Evolutionary conservation across 2,797 vertebrate genomes (phyloP).

Genomic region (Ceryle rudis): DNA sequence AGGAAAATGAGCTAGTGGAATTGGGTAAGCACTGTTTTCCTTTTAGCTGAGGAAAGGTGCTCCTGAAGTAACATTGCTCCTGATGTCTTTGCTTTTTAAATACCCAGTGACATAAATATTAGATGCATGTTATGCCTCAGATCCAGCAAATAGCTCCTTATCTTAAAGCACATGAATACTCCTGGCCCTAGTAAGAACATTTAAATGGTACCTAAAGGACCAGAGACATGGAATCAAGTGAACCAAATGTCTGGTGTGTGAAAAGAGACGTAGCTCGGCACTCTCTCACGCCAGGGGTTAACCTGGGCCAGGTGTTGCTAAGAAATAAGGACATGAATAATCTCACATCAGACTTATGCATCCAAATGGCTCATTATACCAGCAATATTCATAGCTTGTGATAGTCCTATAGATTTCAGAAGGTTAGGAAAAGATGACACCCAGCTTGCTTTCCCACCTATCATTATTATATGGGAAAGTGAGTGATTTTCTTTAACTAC

Average conservation of each 20-base stretch:
- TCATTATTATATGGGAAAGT: constrained; percentile 72
- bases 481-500: constrained; percentile 49
- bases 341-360: constrained; percentile 31
- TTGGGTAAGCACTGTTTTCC: background rate
- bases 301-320: background rate
- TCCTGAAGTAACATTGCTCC: constrained; percentile 1
- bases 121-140: constrained; percentile 15
- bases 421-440: constrained; percentile 54
- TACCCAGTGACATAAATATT: constrained; percentile 40
- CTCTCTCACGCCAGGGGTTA: background rate
- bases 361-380: constrained; percentile 46
- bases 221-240: background rate
- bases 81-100: constrained; percentile 23
- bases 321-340: constrained; percentile 7
- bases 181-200: background rate
- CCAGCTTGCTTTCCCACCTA: constrained; percentile 62
- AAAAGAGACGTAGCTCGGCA: background rate
- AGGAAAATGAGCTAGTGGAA: constrained; percentile 17
- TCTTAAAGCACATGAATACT: background rate
- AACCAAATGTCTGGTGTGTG: background rate
- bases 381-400: constrained; percentile 34
- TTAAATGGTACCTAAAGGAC: background rate
- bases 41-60: background rate
- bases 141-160: constrained; percentile 31
- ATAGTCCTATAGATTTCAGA: constrained; percentile 64